Percentiles rank a stretch among this genome's conserved stretches.
Evolutionary conservation across 2,113 vertebrate species (phyloP).

Genomic region (Sterrhoptilus dennistouni): DNA sequence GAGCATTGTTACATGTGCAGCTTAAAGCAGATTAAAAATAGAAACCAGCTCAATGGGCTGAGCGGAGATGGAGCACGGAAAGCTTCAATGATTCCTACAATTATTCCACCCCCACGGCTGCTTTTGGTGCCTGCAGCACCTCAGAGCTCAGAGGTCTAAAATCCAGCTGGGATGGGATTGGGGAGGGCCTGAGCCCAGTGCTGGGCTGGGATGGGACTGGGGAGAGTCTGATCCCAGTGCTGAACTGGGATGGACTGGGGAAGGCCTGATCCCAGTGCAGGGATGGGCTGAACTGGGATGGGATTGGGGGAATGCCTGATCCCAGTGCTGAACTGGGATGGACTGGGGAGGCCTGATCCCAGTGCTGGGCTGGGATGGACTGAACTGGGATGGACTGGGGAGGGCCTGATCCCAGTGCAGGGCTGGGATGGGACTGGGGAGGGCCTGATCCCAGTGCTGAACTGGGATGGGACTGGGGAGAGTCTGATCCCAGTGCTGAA

Average conservation of each 20-base stretch:
- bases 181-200: neutral
- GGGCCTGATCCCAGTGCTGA: neutral
- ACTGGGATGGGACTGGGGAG: neutral
- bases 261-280: neutral
- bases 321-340: neutral
- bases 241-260: neutral
- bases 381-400: neutral
- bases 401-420: neutral
- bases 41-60: neutral
- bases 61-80: neutral
- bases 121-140: neutral
- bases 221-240: neutral
- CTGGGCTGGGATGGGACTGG: neutral
- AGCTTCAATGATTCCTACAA: slow-evolving; percentile 13
- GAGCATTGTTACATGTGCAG: neutral
- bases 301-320: neutral
- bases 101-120: slow-evolving; percentile 23
- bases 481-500: too few species aligned
- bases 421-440: neutral
- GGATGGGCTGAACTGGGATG: neutral
- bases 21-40: slow-evolving; percentile 45
- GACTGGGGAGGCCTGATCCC: too few species aligned
- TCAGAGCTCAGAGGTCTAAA: neutral
- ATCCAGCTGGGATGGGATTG: neutral
- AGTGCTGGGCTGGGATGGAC: too few species aligned